Conservation (phyloP, 1,140 invertebrate species). For the Drosophila repleta region DNA sequence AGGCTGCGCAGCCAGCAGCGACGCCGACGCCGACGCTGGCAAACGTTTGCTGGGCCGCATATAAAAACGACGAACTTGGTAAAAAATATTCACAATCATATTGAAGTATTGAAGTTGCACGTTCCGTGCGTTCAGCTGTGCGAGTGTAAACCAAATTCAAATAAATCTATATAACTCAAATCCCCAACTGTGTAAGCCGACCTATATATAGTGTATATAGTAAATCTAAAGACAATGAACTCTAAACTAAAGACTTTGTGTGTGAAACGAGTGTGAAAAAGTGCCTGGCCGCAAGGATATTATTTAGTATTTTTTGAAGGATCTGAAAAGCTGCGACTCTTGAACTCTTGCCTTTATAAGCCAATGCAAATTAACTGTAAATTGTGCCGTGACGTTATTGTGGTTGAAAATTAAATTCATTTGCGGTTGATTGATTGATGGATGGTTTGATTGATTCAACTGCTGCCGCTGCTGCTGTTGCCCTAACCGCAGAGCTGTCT, state of each 20-base stretch:
- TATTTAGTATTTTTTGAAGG: slow-evolving; percentile 7
- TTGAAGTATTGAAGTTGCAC: slow-evolving; percentile 71
- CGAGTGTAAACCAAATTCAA: slow-evolving; percentile 34
- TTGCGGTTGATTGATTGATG: slow-evolving; percentile 78
- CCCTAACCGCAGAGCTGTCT: slow-evolving; percentile 19
- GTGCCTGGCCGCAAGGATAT: slow-evolving; percentile 28
- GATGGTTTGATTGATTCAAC: slow-evolving; percentile 77
- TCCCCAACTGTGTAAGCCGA: slow-evolving; percentile 18
- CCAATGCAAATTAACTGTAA: slow-evolving; percentile 29
- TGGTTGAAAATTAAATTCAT: slow-evolving; percentile 69
- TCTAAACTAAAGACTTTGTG: slow-evolving; percentile 27
- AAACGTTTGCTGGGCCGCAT: slow-evolving; percentile 62
- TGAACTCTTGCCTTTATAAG: background rate
- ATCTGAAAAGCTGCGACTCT: background rate
- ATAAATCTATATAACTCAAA: slow-evolving; percentile 9
- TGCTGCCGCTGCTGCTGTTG: slow-evolving; percentile 22
- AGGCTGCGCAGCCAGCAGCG: slow-evolving; percentile 27
- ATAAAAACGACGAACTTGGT: slow-evolving; percentile 74
- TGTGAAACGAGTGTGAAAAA: slow-evolving; percentile 20
- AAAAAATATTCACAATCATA: slow-evolving; percentile 79
- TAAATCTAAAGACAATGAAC: slow-evolving; percentile 18
- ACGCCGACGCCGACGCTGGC: slow-evolving; percentile 34
- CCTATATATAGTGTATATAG: background rate
- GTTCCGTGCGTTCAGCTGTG: slow-evolving; percentile 54
- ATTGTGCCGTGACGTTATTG: slow-evolving; percentile 45